Base-by-base conservation (phyloP, 1,140 invertebrate species). In the Tetragnatha versicolor region DNA sequence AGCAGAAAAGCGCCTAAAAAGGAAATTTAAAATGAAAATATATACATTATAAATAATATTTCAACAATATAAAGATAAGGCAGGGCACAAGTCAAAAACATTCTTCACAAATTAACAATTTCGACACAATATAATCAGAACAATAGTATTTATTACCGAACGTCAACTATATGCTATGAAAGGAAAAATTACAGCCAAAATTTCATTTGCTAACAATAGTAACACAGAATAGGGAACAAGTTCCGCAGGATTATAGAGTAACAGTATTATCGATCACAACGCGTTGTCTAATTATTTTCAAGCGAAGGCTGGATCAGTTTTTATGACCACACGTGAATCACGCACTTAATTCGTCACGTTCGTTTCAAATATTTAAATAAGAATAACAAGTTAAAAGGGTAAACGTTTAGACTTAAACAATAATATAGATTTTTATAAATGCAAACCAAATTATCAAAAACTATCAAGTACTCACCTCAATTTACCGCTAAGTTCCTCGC, bases 301-400 rank as follows among this genome's bases (percentile, higher is more conserved):
- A n/a, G 27, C 27, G n/a, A n/a, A n/a, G n/a, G n/a, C 35, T 31
- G 12, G 55, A 58, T 33, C 37, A 42, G 12, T 42, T 42, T 29
- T 42, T 63, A 42, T 42, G 22, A 42, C 20, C 35, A 65, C 61
- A 37, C 61, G 61, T 65, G 35, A 65, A 65, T 12, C 61, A 27
- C 61, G 61, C 61, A 65, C 61, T 65, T 27, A 5, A 22, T 65
- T 42, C 20, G 27, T 42, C 61, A 27, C 14, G 61, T 22, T 65
- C 25, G 9, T 27, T 42, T 0, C 7, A 45, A 7, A n/a, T n/a
- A n/a, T 58, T 33, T 9, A 6, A 27, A 4, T 45, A 42, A 42
- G 14, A 9, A 14, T 17, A 39, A 29, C 9, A 7, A n/a, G 20
- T 17, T 35, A 4, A 3, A 2, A n/a, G 3, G 1, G 14, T 27